These are phyloP conservation scores for Harpagoxenus sublaevis DNA, from an alignment of 2,888 invertebrate species.

Conservation along the genomic window DNA sequence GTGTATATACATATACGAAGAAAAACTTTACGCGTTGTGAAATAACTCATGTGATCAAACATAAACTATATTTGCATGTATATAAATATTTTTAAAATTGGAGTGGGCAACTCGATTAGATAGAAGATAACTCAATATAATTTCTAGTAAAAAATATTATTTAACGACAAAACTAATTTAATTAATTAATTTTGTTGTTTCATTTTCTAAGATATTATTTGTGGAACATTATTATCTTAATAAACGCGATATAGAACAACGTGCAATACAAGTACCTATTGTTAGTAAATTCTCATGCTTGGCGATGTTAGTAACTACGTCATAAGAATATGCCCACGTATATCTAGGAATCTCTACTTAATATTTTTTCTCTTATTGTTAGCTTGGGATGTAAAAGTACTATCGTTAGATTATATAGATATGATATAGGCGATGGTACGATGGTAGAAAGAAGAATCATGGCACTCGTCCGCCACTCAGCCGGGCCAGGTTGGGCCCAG, in stretches of 20 bases:
- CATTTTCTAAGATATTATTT: not conserved
- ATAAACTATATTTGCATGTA: constrained; percentile 63
- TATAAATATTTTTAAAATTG: constrained; percentile 63
- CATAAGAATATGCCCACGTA: not conserved
- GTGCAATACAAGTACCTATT: not conserved
- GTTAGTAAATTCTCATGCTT: not conserved
- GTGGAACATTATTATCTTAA: not conserved
- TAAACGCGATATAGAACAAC: not conserved
- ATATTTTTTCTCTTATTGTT: constrained; percentile 49
- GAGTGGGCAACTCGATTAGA: constrained; percentile 55
- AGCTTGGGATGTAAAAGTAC: constrained; percentile 63
- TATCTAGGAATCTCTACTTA: not conserved
- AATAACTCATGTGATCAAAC: constrained; percentile 59
- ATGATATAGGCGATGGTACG: constrained; percentile 67
- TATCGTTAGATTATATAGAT: constrained; percentile 74
- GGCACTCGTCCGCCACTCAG: constrained; percentile 45
- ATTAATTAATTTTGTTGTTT: not conserved
- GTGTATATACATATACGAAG: constrained; percentile 4
- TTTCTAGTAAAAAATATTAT: not conserved
- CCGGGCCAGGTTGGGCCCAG: constrained; percentile 13
- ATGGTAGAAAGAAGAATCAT: constrained; percentile 69
- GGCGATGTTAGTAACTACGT: not conserved
- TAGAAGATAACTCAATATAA: constrained; percentile 31
- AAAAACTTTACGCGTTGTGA: constrained; percentile 43
- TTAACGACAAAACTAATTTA: not conserved